Conservation (phyloP, 2,797 vertebrate genomes). For the Scyliorhinus canicula region DNA sequence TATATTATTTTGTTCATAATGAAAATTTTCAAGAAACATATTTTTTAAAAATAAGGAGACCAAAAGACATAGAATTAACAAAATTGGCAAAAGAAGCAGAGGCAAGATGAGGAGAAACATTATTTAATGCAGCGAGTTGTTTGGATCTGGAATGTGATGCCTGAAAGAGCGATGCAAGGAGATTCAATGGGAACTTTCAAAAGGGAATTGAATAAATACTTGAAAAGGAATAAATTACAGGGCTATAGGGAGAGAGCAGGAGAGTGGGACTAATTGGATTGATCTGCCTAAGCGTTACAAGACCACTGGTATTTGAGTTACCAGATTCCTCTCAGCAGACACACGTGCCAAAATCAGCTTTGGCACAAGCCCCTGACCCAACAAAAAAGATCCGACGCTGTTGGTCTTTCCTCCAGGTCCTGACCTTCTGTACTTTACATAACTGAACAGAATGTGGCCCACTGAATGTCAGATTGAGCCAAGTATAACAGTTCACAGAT, state of each 20-base stretch:
- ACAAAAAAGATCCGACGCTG: neutral
- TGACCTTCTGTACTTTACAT: neutral
- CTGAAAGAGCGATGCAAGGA: neutral
- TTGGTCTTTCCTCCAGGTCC: neutral
- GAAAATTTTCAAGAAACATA: no score
- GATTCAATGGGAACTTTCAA: neutral
- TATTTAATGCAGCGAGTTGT: neutral
- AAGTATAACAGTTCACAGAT: slow-evolving; percentile 1
- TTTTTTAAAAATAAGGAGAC: no score
- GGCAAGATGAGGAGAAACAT: neutral
- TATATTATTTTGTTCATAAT: no score
- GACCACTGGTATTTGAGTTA: neutral
- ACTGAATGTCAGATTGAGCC: neutral
- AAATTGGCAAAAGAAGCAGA: neutral
- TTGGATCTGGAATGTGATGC: neutral
- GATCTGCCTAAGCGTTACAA: neutral
- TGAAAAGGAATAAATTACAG: neutral
- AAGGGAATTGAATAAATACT: neutral
- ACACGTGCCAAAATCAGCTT: neutral
- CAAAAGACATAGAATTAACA: neutral
- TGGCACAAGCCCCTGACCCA: neutral
- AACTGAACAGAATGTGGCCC: neutral
- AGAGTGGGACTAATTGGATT: neutral
- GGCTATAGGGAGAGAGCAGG: neutral
- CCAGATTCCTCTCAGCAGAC: neutral